Evolutionary conservation across 2,113 vertebrate genomes (phyloP), one percentile per base, ranked within the genome.

Genomic region (Mugil cephalus): DNA sequence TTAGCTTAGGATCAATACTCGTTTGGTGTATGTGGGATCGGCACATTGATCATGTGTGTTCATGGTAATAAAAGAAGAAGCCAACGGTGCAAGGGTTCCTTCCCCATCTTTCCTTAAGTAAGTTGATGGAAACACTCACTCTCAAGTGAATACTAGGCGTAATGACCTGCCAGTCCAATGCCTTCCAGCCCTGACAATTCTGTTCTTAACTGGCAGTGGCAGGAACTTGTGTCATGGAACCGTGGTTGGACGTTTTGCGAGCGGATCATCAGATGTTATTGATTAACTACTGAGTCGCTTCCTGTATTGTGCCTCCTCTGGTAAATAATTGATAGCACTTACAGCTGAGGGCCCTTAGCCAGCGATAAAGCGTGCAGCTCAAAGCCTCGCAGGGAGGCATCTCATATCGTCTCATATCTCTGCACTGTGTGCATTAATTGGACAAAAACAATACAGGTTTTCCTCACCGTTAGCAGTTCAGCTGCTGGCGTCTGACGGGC

Each of bases 241-340:
- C 30, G 66, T 68, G 66, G 53, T 67, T 72, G 73, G 55, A 64
- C 50, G 65, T 56, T 66, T 55, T 76, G 53, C 34, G n/a, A 83
- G 66, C n/a, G 35, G 59, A 71, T 89, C 69, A 77, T 84, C 80
- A 74, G 70, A 80, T 62, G 48, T 90, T 30, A 93, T 93, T 73
- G 90, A 93, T 92, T 88, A 83, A 79, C 75, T 76, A 56, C 87
- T 51, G 67, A 78, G 74, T 62, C 34, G 67, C 82, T 94, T 94
- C 90, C 90, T 93, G 88, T 77, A 59, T 76, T 83, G 80, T 74
- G 72, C 81, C 82, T 91, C 85, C 59, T 52, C 86, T 81, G 83
- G 69, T 93, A 82, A 92, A 93, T 93, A 90, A 92, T 92, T 88
- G 69, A 92, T 87, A 61, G 81, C 81, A 74, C 79, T 84, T 74